These are phyloP conservation scores for Halcyon smyrnensis DNA, from an alignment of 2,797 vertebrate genomes.

Conservation along the genomic window DNA sequence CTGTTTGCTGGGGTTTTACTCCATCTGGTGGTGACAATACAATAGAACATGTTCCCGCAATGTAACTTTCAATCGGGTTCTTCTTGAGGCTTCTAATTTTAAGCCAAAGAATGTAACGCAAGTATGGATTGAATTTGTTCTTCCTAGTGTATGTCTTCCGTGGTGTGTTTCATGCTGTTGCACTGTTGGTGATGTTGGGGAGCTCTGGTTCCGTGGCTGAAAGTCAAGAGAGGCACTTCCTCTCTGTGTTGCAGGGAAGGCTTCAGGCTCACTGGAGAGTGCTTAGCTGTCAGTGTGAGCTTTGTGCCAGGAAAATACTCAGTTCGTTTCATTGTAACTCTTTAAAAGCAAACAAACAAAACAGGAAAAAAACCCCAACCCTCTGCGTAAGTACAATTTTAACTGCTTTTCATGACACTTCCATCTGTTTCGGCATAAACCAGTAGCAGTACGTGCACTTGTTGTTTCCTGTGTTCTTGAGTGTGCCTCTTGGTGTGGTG, in stretches of 20 bases:
- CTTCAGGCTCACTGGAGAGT: neutral
- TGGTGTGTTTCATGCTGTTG: neutral
- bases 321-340: neutral
- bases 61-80: neutral
- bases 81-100: neutral
- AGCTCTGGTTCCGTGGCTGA: neutral
- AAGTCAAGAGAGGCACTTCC: neutral
- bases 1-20: neutral
- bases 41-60: fast-evolving
- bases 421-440: neutral
- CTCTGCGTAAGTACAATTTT: neutral
- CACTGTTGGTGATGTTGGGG: neutral
- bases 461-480: neutral
- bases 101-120: neutral
- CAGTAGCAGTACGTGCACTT: neutral
- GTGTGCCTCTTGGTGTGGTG: neutral
- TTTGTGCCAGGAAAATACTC: neutral
- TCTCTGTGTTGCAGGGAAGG: neutral
- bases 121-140: neutral
- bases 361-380: neutral
- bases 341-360: neutral
- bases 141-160: neutral
- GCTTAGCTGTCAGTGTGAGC: neutral
- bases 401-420: neutral
- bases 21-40: neutral